A percentile compares a stretch with the other conserved stretches of the same genome.
These are phyloP conservation scores for Pachycephus smyrnensis DNA, from an alignment of 2,888 invertebrate species.

Conservation along the genomic window DNA sequence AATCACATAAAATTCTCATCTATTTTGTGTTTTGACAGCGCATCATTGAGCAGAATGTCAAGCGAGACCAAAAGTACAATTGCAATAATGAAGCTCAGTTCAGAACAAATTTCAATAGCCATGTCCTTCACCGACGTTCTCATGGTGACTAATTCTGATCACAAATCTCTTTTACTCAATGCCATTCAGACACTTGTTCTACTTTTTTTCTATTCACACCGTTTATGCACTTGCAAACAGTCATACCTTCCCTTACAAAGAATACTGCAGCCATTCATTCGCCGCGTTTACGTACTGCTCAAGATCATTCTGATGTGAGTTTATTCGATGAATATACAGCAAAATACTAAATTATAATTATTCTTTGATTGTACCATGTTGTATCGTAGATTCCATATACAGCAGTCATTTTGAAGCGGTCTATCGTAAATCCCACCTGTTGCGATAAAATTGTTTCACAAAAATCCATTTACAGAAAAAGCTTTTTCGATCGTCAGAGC, in stretches of 20 bases:
- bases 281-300: neutral
- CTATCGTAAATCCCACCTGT: neutral
- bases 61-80: neutral
- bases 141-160: neutral
- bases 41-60: neutral
- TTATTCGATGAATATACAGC: neutral
- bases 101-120: neutral
- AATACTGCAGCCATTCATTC: neutral
- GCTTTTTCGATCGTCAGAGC: neutral
- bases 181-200: neutral
- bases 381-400: neutral
- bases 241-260: neutral
- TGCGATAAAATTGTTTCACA: neutral
- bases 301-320: neutral
- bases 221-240: neutral
- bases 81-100: neutral
- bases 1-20: neutral
- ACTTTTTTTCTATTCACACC: neutral
- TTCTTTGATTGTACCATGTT: neutral
- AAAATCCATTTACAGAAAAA: neutral
- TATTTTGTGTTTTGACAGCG: neutral
- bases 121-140: neutral
- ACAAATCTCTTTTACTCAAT: neutral
- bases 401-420: neutral
- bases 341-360: neutral